Base-by-base conservation (phyloP, 1,140 invertebrate species). In the Penaeus vannamei region DNA sequence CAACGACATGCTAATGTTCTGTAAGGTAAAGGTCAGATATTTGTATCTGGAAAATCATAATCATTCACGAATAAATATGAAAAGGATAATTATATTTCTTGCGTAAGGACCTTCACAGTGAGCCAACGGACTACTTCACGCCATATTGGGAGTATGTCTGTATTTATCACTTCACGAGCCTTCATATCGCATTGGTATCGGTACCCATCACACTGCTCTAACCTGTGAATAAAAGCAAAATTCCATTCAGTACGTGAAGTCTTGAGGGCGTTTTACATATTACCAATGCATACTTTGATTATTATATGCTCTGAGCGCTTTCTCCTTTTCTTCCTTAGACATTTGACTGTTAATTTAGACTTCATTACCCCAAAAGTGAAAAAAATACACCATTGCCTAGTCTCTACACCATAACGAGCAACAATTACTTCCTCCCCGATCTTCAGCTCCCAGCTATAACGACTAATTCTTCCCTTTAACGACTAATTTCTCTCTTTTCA, bases 81-180 rank as follows among this genome's bases (percentile, higher is more conserved):
- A 53, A 14, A 1, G 17, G 10, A 53, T 17, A 53, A 1, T 32
- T 76, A 32, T 17, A 36, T 17, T 32, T 89, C 80, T 59, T 89
- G 87, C 5, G 87, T 62, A 20, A 89, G 87, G n/a, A 89, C 87
- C 59, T 89, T 89, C 53, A 89, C 87, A 0, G 87, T 89, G 19
- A 89, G 81, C 87, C 87, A 89, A 22, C 87, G 87, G 8, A 89
- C 87, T 64, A 89, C 76, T 64, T 89, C 87, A 29, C 87, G 83
- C 87, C 87, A 89, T 53, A 89, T 89, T 36, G 87, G 87, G 26
- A 89, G 66, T 17, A 89, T 84, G 60, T 89, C 87, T 19, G 82
- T 89, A 53, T 89, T 89, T 59, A 89, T 89, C 61, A 89, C 83
- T 42, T 89, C 82, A 22, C 87, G 53, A 32, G 87, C 87, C 60